Evolutionary conservation across 2,888 invertebrate species (phyloP), one percentile per base, ranked within the genome.

Genomic region (Eupithecia subfuscata): DNA sequence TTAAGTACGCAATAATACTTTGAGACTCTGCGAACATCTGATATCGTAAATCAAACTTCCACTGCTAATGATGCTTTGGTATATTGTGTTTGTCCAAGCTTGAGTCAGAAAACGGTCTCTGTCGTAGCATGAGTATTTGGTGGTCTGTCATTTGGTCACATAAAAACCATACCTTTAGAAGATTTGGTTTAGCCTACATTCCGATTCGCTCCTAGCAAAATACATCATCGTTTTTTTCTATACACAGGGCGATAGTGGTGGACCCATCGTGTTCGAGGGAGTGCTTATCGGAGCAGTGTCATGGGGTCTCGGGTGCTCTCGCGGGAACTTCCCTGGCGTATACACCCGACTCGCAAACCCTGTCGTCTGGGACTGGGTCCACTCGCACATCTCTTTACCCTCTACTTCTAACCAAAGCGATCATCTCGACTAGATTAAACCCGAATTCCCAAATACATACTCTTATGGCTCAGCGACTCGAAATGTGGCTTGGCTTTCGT

Each of bases 241-340:
- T 60, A 25, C 43, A 0, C 84, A 95, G 95, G 95, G 95, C 0
- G 95, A 95, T 82, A 95, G 95, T 67, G 95, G 95, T 0, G 95
- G 95, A 0, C 95, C 95, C 0, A 90, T 95, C 72, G 93, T 94
- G 0, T 88, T 88, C 76, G 89, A 93, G n/a, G 95, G 94, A 0
- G 88, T 91, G 0, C 89, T 93, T 2, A 92, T 95, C 74, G 95
- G 95, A n/a, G 91, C 94, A 52, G 95, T 95, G 25, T 95, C 95
- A 0, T 95, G 95, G 95, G 95, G 95, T 0, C 87, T 94, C 4
- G 95, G 95, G 11, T 95, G 95, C 71, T 94, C 95, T 0, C 86
- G 95, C 2, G 95, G 95, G 11, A 94, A 95, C 88, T 95, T 94
- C 86, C 95, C 95, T 2, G 95, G 95, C 0, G 95, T 95, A 1